These are phyloP conservation scores for Pantherophis guttatus DNA, from an alignment of 2,113 vertebrate species.

Conservation along the genomic window DNA sequence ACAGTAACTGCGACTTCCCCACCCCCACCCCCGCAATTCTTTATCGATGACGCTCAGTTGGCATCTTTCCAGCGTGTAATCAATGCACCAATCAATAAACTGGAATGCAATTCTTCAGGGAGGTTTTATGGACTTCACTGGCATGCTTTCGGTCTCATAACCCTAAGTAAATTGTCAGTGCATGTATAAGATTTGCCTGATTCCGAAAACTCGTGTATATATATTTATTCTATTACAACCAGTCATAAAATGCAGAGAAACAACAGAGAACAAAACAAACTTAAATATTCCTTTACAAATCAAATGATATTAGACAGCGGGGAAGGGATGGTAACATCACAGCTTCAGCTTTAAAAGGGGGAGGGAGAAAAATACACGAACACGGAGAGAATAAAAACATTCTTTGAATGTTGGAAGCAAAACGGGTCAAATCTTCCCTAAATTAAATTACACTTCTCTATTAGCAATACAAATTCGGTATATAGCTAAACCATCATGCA, in stretches of 20 bases:
- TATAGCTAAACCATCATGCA: constrained; percentile 37
- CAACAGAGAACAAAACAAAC: background rate
- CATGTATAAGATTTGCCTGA: constrained; percentile 22
- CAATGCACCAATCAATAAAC: constrained; percentile 14
- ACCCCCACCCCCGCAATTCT: background rate
- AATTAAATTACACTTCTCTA: constrained; percentile 58
- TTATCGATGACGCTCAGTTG: background rate
- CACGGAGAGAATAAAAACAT: background rate
- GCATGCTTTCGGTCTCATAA: background rate
- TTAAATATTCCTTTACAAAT: constrained; percentile 35
- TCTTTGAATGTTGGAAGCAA: constrained; percentile 56
- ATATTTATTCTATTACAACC: constrained; percentile 9
- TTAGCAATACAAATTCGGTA: constrained; percentile 48
- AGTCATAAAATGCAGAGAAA: constrained; percentile 38
- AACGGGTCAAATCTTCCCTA: constrained; percentile 48
- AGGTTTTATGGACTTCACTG: background rate
- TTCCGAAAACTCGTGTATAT: constrained; percentile 12
- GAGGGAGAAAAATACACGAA: too few species aligned
- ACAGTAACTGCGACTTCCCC: background rate
- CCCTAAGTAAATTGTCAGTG: constrained; percentile 22
- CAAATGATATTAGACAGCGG: constrained; percentile 33
- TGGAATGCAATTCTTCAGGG: background rate
- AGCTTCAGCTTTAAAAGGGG: background rate
- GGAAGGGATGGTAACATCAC: background rate
- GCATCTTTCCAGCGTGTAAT: background rate